phyloP scores from a whole-genome alignment of 1,140 invertebrate genomes.

The Caenorhabditis briggsae region DNA sequence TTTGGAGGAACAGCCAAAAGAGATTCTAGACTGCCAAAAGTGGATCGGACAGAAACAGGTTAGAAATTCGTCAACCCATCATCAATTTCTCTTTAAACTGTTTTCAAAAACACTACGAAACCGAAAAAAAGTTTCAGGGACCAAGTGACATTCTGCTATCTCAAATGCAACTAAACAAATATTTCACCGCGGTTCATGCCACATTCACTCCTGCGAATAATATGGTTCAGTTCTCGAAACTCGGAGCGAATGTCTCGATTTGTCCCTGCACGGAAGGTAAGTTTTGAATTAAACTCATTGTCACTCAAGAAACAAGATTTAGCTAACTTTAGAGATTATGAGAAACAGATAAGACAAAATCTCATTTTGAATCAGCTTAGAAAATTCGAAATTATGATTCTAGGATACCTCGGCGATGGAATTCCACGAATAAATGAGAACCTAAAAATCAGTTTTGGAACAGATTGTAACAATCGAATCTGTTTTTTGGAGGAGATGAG shows the following conservation, averaged over 20 bases:
- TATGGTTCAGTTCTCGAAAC: slow-evolving; percentile 48
- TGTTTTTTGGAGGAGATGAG: slow-evolving; percentile 75
- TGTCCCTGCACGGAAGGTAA: slow-evolving; percentile 73
- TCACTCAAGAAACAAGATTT: no score
- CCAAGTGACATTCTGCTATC: slow-evolving; percentile 41
- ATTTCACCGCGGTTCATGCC: slow-evolving; percentile 73
- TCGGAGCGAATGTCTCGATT: slow-evolving; percentile 70
- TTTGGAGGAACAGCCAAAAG: slow-evolving; percentile 76
- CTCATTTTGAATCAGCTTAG: no score
- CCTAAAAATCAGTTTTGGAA: slow-evolving; percentile 73
- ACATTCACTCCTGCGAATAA: slow-evolving; percentile 70
- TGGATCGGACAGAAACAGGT: slow-evolving; percentile 50
- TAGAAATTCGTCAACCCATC: no score
- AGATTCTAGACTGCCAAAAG: slow-evolving; percentile 68
- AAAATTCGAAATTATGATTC: no score
- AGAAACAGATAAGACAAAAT: no score
- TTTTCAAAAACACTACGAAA: no score
- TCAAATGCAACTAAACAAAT: slow-evolving; percentile 37
- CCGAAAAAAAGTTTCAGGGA: background rate
- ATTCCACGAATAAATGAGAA: slow-evolving; percentile 69
- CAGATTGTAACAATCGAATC: slow-evolving; percentile 76
- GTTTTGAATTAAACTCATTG: background rate
- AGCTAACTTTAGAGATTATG: no score
- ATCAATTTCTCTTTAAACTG: no score
- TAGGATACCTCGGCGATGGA: slow-evolving; percentile 75